These are phyloP conservation scores for Anthophora plumipes DNA, from an alignment of 2,888 invertebrate species.

Conservation along the genomic window DNA sequence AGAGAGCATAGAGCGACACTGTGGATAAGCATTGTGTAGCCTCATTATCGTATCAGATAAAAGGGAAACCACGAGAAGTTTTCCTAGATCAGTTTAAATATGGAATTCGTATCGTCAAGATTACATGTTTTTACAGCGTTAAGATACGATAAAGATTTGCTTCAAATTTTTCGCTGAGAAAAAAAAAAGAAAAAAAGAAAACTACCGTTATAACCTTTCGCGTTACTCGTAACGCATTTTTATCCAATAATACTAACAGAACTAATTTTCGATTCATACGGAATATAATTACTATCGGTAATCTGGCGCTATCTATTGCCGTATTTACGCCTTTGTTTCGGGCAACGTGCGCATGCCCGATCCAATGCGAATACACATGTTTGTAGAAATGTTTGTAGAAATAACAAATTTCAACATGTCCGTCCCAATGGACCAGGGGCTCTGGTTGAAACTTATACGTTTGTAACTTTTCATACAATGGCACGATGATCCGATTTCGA, in stretches of 20 bases:
- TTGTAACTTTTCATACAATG: conserved; percentile 5
- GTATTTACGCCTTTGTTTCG: conserved; percentile 4
- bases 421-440: background rate
- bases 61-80: background rate
- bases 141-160: background rate
- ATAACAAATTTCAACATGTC: conserved; percentile 15
- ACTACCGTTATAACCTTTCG: background rate
- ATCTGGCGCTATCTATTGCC: background rate
- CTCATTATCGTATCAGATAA: too few species aligned
- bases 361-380: background rate
- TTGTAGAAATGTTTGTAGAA: conserved; percentile 24
- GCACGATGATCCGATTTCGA: conserved; percentile 27
- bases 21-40: too few species aligned
- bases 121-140: conserved; percentile 6
- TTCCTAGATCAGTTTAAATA: background rate
- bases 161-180: background rate
- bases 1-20: too few species aligned
- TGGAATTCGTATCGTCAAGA: conserved; percentile 1
- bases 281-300: background rate
- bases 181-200: background rate
- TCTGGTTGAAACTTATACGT: background rate
- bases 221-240: background rate
- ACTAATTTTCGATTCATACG: background rate
- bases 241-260: background rate
- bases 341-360: background rate